phyloP scores from a whole-genome alignment of 2,888 invertebrate genomes.

The Ectobius pallidus region DNA sequence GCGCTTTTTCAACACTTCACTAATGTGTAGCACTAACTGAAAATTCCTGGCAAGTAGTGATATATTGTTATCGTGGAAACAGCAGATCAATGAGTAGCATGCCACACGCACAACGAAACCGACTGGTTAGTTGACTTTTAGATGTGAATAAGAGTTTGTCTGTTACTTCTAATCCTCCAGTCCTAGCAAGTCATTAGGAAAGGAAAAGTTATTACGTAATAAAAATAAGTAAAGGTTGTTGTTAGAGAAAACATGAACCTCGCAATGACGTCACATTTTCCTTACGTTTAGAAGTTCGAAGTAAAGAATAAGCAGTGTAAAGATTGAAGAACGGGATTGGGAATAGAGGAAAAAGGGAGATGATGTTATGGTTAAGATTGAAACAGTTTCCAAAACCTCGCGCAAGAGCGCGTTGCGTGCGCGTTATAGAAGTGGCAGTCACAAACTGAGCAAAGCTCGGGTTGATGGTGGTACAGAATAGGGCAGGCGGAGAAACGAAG shows the following conservation, averaged over 20 bases:
- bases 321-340: too few species aligned
- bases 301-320: not conserved
- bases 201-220: not conserved
- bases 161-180: too few species aligned
- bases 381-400: not conserved
- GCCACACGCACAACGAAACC: too few species aligned
- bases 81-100: too few species aligned
- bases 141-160: too few species aligned
- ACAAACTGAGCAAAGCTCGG: slow-evolving; percentile 7
- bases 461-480: not conserved
- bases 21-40: too few species aligned
- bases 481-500: not conserved
- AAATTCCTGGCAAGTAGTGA: too few species aligned
- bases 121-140: too few species aligned
- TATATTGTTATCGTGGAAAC: too few species aligned
- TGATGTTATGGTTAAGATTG: not conserved
- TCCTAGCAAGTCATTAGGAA: not conserved
- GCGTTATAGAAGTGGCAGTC: not conserved
- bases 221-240: not conserved
- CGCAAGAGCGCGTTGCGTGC: slow-evolving; percentile 2
- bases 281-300: not conserved
- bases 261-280: not conserved
- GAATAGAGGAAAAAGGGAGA: not conserved
- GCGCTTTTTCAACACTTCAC: not conserved
- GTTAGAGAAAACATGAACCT: not conserved